These are phyloP conservation scores for Aporrectodea caliginosa DNA, from an alignment of 1,140 invertebrate species.

Conservation along the genomic window DNA sequence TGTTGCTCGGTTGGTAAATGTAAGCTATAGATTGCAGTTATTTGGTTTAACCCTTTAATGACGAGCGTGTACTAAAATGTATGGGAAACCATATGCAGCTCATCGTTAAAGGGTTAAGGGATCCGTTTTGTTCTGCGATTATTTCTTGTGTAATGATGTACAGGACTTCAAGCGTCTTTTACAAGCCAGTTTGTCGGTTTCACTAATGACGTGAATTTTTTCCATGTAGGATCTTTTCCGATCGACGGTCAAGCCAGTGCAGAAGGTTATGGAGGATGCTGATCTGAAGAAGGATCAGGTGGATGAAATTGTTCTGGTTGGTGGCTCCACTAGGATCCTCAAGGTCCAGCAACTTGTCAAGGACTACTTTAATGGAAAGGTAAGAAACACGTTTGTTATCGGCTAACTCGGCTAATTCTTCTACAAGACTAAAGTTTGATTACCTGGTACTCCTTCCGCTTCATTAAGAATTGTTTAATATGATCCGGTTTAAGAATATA, in stretches of 20 bases:
- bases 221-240: slow-evolving; percentile 87
- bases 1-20: slow-evolving; percentile 18
- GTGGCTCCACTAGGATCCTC: slow-evolving; percentile 97
- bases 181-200: too few species aligned
- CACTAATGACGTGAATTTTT: slow-evolving; percentile 25
- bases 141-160: slow-evolving; percentile 3
- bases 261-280: slow-evolving; percentile 79
- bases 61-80: too few species aligned
- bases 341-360: slow-evolving; percentile 98
- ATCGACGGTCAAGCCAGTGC: slow-evolving; percentile 93
- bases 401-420: too few species aligned
- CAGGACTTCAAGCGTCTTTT: too few species aligned
- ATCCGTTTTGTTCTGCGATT: not conserved
- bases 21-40: not conserved
- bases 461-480: too few species aligned
- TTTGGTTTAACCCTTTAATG: too few species aligned
- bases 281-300: slow-evolving; percentile 99
- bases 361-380: slow-evolving; percentile 94
- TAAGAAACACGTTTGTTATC: slow-evolving; percentile 5
- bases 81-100: too few species aligned
- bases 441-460: too few species aligned
- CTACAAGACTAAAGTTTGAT: too few species aligned
- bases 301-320: slow-evolving; percentile 97
- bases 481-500: too few species aligned
- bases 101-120: too few species aligned